Evolutionary conservation across 1,140 invertebrate species (phyloP), one percentile per base, ranked within the genome.

Genomic region (Schlechtendalia chinensis): DNA sequence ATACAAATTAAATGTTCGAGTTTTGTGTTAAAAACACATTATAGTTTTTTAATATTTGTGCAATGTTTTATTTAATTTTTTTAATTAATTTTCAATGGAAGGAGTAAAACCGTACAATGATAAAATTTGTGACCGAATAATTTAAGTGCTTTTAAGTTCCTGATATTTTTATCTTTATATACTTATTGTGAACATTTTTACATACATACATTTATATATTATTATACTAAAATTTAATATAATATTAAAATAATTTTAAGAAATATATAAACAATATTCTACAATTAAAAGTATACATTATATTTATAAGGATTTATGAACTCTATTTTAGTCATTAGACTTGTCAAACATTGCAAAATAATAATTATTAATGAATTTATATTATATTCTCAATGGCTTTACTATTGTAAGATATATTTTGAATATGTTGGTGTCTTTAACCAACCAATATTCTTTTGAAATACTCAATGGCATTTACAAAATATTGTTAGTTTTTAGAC

Each of bases 91-190:
- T n/a, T n/a, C n/a, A n/a, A n/a, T n/a, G n/a, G n/a, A 27, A 53
- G 4, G 6, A 53, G 50, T 71, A 16, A 27, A 27, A 4, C 27
- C 32, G 17, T 74, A 11, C 45, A 77, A 50, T 17, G 17, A 5
- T 61, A 61, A 47, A 47, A 59, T 61, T 59, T 8, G 17, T 22
- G 47, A 77, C 56, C 39, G 59, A 77, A 77, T 77, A 77, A 56
- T 53, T 19, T 63, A 79, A 79, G 75, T 61, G 58, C 58, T 79
- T 79, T 77, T 63, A 79, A 63, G 75, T 79, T 79, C 75, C 58
- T 79, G 58, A 58, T 19, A 47, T 74, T 79, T 63, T 63, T 61
- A 79, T 61, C 61, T 79, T 79, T 63, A 63, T 16, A 4, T 79
- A 50, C 32, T 59, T 77, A 77, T 47, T 79, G 16, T 63, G 58